Percentiles rank a stretch among this genome's conserved stretches.
These are phyloP conservation scores for Cryptus armator DNA, from an alignment of 2,888 invertebrate genomes.

Conservation along the genomic window DNA sequence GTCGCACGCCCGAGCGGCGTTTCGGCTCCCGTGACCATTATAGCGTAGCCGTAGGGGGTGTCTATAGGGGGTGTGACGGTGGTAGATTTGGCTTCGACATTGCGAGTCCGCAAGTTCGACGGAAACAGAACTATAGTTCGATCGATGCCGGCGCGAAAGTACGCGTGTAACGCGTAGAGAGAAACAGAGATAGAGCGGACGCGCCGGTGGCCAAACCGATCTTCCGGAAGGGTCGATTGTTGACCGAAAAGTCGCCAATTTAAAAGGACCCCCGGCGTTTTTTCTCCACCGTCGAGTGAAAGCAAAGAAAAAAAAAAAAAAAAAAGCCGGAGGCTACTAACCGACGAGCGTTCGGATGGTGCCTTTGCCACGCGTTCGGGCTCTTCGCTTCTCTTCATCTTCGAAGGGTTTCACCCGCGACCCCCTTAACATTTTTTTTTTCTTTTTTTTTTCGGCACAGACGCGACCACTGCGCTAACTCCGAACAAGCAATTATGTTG, in stretches of 20 bases:
- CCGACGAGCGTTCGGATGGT: conserved; percentile 68
- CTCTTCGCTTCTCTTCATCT: conserved; percentile 67
- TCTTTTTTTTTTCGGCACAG: conserved; percentile 56
- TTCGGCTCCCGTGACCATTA: conserved; percentile 74
- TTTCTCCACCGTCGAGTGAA: conserved; percentile 60
- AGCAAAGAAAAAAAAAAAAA: conserved; percentile 43
- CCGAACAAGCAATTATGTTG: conserved; percentile 82
- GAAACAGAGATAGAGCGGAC: conserved; percentile 27
- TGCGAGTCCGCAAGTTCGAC: conserved; percentile 48
- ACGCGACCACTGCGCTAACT: conserved; percentile 64
- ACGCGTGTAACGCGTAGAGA: conserved; percentile 38
- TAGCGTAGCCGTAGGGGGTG: conserved; percentile 73
- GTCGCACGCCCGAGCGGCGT: conserved; percentile 75
- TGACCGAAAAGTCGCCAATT: conserved; percentile 85
- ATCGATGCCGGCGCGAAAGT: conserved; percentile 55
- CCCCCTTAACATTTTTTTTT: conserved; percentile 35
- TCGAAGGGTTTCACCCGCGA: conserved; percentile 42
- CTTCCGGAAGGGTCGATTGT: conserved; percentile 85
- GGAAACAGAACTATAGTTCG: conserved; percentile 27
- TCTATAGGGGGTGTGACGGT: conserved; percentile 60
- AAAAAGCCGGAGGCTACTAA: conserved; percentile 74
- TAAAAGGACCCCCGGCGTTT: conserved; percentile 80
- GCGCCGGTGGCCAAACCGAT: conserved; percentile 73
- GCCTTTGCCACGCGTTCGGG: conserved; percentile 75
- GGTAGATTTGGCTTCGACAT: conserved; percentile 67